Base-by-base conservation (phyloP, 2,113 vertebrate genomes). In the Pogonocichla stellata region DNA sequence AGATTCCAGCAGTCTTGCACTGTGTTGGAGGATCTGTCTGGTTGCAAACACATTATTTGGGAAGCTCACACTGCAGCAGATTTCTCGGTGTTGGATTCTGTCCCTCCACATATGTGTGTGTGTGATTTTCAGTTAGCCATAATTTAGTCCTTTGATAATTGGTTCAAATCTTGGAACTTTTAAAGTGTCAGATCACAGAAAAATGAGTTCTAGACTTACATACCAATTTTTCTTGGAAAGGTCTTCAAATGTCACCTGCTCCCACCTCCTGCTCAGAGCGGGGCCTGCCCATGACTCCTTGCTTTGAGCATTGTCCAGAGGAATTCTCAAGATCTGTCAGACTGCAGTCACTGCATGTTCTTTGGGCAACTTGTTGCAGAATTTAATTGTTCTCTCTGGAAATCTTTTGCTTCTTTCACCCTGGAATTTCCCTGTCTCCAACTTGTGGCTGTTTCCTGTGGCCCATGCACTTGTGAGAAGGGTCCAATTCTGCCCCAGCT, bases 21-120 rank as follows among this genome's bases (percentile, higher is more conserved):
- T 33, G 36, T 53, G 47, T 9, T 70, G 38, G n/a, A 60, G 67
- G 17, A 38, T 48, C 10, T 61, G 25, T 62, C 71, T 65, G 40
- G 24, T 54, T 74, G 34, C 19, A 45, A 31, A n/a, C 15, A 2
- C 0, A 0, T 50, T 47, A 7, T 36, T 62, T 9, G 8, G 42
- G 87, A 77, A 73, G 50, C 36, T 83, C n/a, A 25, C 10, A 6
- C 51, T 43, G 19, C 51, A 58, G 69, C 36, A 65, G 31, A 4
- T 33, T 47, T 50, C 70, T 82, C 12, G 11, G 56, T 43, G 36
- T 34, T 56, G 34, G 17, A 31, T 79, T 85, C 66, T 56, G 14
- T 58, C 38, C 33, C 2, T 67, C 40, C 29, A 14, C 33, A 8
- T 9, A 8, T 16, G 2, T 20, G 2, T 56, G 58, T 66, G 17